These are phyloP conservation scores for Meghimatium bilineatum DNA, from an alignment of 2,888 invertebrate genomes.

Conservation along the genomic window DNA sequence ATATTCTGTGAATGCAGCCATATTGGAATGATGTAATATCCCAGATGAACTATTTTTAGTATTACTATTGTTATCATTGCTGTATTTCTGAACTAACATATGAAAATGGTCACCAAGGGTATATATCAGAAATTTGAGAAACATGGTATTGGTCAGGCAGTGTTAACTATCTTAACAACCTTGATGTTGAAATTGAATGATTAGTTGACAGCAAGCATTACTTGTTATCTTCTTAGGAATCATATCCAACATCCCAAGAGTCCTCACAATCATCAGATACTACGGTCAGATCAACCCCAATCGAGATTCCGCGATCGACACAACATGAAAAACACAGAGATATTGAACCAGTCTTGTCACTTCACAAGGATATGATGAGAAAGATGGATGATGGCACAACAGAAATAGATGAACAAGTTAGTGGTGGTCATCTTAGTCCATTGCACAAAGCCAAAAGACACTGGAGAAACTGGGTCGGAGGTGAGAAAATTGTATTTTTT, in stretches of 20 bases:
- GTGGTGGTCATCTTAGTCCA: constrained; percentile 54
- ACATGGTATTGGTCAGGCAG: no score
- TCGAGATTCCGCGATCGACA: constrained; percentile 32
- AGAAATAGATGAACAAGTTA: constrained; percentile 17
- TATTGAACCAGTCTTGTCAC: constrained; percentile 50
- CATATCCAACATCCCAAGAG: constrained; percentile 43
- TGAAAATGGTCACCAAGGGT: no score
- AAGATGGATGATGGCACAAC: constrained; percentile 21
- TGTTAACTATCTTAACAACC: no score
- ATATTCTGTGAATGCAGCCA: no score
- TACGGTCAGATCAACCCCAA: constrained; percentile 11
- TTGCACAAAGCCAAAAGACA: constrained; percentile 55
- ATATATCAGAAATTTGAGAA: neutral
- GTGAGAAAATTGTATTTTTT: constrained; percentile 49
- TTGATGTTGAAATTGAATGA: no score
- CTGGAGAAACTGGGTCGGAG: constrained; percentile 64
- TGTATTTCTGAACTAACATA: no score
- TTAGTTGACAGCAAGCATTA: no score
- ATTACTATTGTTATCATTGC: no score
- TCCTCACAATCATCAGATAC: constrained; percentile 9
- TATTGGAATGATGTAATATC: no score
- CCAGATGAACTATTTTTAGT: no score
- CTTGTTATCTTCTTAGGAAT: constrained; percentile 24
- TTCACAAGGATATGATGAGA: constrained; percentile 45
- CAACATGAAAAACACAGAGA: constrained; percentile 51